phyloP scores from a whole-genome alignment of 2,113 vertebrate species.

The Garra rufa region DNA sequence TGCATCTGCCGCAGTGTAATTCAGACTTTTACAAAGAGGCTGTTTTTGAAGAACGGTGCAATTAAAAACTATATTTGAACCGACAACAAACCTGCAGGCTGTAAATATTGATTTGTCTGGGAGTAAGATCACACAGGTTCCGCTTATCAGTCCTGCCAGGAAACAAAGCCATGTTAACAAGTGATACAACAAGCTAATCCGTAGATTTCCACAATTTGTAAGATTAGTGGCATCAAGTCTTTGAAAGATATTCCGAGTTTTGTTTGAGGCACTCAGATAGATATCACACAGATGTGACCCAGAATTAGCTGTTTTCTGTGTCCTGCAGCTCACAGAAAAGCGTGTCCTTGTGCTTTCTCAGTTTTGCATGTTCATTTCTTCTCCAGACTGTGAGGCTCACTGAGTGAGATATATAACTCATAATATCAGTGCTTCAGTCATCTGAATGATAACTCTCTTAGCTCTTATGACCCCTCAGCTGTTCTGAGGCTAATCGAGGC shows the following conservation, averaged over 20 bases:
- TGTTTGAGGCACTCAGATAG: not conserved
- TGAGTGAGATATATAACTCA: slow-evolving; percentile 20
- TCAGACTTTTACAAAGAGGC: not conserved
- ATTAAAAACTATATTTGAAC: not conserved
- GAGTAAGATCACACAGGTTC: not conserved
- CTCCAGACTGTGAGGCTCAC: not conserved
- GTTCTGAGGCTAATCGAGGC: slow-evolving; percentile 13
- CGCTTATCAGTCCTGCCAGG: slow-evolving; percentile 4
- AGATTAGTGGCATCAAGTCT: not conserved
- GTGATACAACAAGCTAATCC: not conserved
- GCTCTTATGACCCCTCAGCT: not conserved
- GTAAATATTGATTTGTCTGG: slow-evolving; percentile 1
- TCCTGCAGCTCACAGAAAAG: not conserved
- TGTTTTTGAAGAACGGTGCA: not conserved
- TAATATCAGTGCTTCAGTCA: not conserved
- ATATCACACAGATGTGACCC: not conserved
- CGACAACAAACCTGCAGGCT: not conserved
- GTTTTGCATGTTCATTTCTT: not conserved
- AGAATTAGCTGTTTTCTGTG: not conserved
- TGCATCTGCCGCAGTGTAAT: not conserved
- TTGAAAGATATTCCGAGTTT: not conserved
- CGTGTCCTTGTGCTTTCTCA: not conserved
- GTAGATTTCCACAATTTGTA: not conserved
- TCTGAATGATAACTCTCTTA: slow-evolving; percentile 10
- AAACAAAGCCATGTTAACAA: not conserved